These are phyloP conservation scores for Zygogramma bicolorata DNA, from an alignment of 2,888 invertebrate species.

Conservation along the genomic window DNA sequence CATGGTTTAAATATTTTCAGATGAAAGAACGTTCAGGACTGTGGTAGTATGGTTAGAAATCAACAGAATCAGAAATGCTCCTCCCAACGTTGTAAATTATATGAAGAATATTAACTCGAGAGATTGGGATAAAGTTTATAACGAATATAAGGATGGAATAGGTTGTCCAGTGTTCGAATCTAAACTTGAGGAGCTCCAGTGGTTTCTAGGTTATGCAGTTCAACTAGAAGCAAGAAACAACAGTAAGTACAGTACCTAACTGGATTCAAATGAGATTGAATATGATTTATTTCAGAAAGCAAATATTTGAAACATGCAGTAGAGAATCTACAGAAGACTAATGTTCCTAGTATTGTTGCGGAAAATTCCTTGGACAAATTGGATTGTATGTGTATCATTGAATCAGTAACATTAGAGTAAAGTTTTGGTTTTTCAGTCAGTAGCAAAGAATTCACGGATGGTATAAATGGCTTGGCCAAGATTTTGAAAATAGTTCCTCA, in stretches of 20 bases:
- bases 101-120: conserved; percentile 77
- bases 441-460: conserved; percentile 84
- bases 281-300: conserved; percentile 70
- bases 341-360: conserved; percentile 79
- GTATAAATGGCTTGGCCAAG: conserved; percentile 83
- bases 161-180: conserved; percentile 76
- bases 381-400: conserved; percentile 77
- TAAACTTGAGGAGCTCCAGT: conserved; percentile 81
- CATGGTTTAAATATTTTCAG: conserved; percentile 68
- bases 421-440: conserved; percentile 73
- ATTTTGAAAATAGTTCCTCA: conserved; percentile 85
- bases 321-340: conserved; percentile 71
- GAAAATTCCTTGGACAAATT: conserved; percentile 88
- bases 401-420: neutral
- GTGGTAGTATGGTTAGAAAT: conserved; percentile 93
- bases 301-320: conserved; percentile 78
- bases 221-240: conserved; percentile 86
- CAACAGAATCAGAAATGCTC: conserved; percentile 90
- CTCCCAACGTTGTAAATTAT: conserved; percentile 82
- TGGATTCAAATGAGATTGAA: conserved; percentile 3
- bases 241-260: conserved; percentile 66
- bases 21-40: conserved; percentile 82
- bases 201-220: conserved; percentile 88
- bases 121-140: conserved; percentile 80
- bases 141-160: conserved; percentile 80